Evolutionary conservation across 2,797 vertebrate genomes (phyloP).

Genomic region (Spheniscus humboldti): DNA sequence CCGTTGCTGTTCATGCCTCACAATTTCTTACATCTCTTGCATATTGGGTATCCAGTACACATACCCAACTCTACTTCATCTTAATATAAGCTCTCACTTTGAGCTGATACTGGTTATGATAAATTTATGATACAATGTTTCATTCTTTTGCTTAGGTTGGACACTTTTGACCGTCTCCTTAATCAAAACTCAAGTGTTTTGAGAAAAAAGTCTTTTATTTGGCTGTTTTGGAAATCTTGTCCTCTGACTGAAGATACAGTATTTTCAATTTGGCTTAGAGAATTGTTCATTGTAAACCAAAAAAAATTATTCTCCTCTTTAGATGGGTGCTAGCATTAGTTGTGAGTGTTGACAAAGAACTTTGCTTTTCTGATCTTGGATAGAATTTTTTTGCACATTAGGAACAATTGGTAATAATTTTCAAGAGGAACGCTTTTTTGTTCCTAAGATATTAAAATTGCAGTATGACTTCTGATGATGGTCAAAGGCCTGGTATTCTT

Average conservation of each 20-base stretch:
- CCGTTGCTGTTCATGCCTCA: rapidly evolving
- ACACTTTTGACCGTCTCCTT: background rate
- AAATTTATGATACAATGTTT: background rate
- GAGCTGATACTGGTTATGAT: background rate
- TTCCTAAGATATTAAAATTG: background rate
- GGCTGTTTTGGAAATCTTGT: background rate
- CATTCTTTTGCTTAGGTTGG: background rate
- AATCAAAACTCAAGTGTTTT: background rate
- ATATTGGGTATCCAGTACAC: background rate
- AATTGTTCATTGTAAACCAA: background rate
- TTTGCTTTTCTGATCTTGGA: background rate
- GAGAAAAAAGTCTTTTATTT: background rate
- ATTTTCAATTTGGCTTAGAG: background rate
- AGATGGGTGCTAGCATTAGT: background rate
- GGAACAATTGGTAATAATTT: background rate
- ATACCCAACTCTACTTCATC: background rate
- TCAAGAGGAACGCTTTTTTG: background rate
- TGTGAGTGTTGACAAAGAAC: background rate
- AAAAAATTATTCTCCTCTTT: background rate
- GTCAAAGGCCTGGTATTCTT: background rate
- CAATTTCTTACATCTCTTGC: background rate
- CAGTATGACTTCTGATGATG: background rate
- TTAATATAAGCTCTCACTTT: background rate
- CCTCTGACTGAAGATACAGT: background rate
- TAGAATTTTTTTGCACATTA: background rate